Evolutionary conservation across 2,888 invertebrate genomes (phyloP), one percentile per base, ranked within the genome.

Genomic region (Sarcophaga subvicina): DNA sequence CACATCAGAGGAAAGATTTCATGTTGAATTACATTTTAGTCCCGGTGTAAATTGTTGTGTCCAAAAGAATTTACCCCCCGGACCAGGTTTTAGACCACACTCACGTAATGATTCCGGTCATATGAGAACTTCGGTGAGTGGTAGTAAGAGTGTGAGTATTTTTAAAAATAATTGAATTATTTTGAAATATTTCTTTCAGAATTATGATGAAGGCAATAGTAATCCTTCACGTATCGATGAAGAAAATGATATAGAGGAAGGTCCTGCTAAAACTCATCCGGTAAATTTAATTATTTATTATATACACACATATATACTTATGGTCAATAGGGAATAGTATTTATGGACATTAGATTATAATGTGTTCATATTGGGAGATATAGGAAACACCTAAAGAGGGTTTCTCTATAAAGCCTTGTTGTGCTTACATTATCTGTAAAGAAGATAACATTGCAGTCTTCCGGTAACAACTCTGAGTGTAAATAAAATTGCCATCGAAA

Each of bases 21-120:
- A 99, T 93, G 98, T 99, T 75, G 99, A 99, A 94, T 94, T 99
- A 14, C 99, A 99, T 94, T 99, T 99, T 94, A 99, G 99, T 93
- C 99, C 99, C 0, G 99, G 99, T 83, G 98, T 98, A 6, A 98
- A 98, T 94, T 98, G 98, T 94, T 99, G 98, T 94, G 98, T 98
- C 25, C 98, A 98, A 92, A 98, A 98, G 93, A 98, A 98, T 94
- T 93, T 98, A 83, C 98, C 98, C 12, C 98, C 98, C 0, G 98
- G 98, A 0, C 98, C 98, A 11, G 98, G 98, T 45, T 98, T 98
- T 93, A 94, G 98, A 49, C 98, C 98, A 5, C 98, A 98, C 93
- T 97, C 97, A 75, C 95, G 98, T 49, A 98, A 98, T 91, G 98
- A 98, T 92, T 96, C 96, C 71, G 95, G 95, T 25, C 95, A 95